These are phyloP conservation scores for Peribatodes rhomboidaria DNA, from an alignment of 2,888 invertebrate genomes.

Conservation along the genomic window DNA sequence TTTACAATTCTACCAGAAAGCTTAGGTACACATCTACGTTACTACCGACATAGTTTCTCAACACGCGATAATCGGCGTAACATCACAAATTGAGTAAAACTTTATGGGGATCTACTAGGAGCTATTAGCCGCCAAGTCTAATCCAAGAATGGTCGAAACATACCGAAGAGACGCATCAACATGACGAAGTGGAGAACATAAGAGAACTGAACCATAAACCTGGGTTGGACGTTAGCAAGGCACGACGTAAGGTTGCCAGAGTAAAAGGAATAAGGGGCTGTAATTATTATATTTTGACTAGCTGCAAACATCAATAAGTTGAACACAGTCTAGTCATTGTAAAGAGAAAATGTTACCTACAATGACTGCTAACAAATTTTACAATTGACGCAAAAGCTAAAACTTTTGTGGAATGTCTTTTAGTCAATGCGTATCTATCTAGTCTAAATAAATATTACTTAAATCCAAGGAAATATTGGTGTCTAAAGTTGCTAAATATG, in stretches of 20 bases:
- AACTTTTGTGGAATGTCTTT: too few species aligned
- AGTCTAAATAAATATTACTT: too few species aligned
- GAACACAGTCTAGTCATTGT: too few species aligned
- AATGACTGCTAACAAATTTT: too few species aligned
- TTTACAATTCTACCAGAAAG: not conserved
- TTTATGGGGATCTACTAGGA: slow-evolving; percentile 16
- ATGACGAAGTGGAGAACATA: slow-evolving; percentile 41
- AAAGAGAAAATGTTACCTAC: too few species aligned
- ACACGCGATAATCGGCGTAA: slow-evolving; percentile 5
- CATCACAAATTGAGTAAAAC: slow-evolving; percentile 8
- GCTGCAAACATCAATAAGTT: too few species aligned
- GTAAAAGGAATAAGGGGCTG: not conserved
- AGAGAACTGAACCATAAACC: slow-evolving; percentile 45
- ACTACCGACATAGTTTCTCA: slow-evolving; percentile 1
- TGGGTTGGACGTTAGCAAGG: slow-evolving; percentile 6
- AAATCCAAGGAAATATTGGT: not conserved
- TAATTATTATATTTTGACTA: not conserved
- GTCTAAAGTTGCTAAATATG: not conserved
- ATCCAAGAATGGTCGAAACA: slow-evolving; percentile 26
- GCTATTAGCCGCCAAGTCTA: slow-evolving; percentile 27
- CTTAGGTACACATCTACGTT: not conserved
- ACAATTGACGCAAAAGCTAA: too few species aligned
- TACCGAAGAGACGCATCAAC: slow-evolving; percentile 28
- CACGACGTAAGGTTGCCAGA: slow-evolving; percentile 16
- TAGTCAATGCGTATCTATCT: too few species aligned